phyloP scores from a whole-genome alignment of 2,797 vertebrate genomes.

The Danio jaintianensis region DNA sequence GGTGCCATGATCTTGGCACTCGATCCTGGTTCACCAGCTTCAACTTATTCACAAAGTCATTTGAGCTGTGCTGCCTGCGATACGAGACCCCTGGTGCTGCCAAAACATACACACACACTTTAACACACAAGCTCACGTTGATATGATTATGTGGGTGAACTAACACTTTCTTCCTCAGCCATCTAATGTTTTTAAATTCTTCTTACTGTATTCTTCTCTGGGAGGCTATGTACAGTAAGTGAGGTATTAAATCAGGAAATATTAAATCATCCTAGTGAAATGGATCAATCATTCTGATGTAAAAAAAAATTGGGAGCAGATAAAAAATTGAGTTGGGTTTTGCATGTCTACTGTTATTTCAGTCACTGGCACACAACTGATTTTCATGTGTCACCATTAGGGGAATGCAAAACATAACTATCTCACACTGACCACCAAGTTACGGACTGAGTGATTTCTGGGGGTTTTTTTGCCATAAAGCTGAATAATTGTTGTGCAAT shows the following conservation, averaged over 20 bases:
- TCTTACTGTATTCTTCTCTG: constrained; percentile 11
- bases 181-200: constrained; percentile 24
- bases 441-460: too few species aligned
- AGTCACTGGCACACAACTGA: constrained; percentile 42
- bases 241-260: constrained; percentile 46
- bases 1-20: constrained; percentile 34
- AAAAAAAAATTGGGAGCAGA: constrained; percentile 14
- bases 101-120: constrained; percentile 21
- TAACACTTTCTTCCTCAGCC: constrained; percentile 38
- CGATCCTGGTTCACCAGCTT: constrained; percentile 36
- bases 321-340: constrained; percentile 27
- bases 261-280: constrained; percentile 52
- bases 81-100: constrained; percentile 23
- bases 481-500: too few species aligned
- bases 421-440: too few species aligned
- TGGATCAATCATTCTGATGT: constrained; percentile 57
- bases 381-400: too few species aligned
- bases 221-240: constrained; percentile 16
- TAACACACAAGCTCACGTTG: constrained; percentile 48
- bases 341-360: constrained; percentile 43
- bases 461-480: too few species aligned
- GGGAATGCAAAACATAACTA: too few species aligned
- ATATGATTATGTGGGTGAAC: constrained; percentile 42
- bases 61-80: constrained; percentile 27
- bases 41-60: constrained; percentile 27